Evolutionary conservation across 1,140 invertebrate species (phyloP).

Genomic region (Tetragnatha versicolor): DNA sequence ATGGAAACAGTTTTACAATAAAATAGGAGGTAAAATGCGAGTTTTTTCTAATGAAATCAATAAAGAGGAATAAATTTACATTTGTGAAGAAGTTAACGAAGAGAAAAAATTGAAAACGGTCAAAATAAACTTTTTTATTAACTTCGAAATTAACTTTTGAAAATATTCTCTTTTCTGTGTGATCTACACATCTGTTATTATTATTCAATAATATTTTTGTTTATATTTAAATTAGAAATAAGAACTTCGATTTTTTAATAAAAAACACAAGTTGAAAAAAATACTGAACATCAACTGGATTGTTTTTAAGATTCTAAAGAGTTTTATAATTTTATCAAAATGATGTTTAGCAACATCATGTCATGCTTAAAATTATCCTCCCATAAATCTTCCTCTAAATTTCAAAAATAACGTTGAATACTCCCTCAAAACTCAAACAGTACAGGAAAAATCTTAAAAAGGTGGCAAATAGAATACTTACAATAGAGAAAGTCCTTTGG

Average conservation of each 20-base stretch:
- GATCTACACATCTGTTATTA: too few relatives aligned
- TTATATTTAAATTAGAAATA: too few relatives aligned
- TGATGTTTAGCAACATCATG: neutral
- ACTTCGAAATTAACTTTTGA: too few relatives aligned
- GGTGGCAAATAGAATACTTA: conserved; percentile 20
- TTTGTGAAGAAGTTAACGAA: neutral
- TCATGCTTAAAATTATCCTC: neutral
- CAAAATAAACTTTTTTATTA: too few relatives aligned
- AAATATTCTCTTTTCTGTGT: too few relatives aligned
- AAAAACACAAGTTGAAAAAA: too few relatives aligned
- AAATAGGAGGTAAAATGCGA: neutral
- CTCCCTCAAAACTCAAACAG: neutral
- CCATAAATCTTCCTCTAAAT: neutral
- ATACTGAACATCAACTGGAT: too few relatives aligned
- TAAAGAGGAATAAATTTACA: neutral
- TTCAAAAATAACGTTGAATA: neutral
- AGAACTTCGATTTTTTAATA: too few relatives aligned
- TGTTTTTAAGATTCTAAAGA: too few relatives aligned
- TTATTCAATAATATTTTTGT: too few relatives aligned
- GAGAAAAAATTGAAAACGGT: too few relatives aligned
- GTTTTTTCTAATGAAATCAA: neutral
- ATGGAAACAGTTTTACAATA: neutral
- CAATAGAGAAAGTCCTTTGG: conserved; percentile 7
- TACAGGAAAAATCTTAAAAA: neutral
- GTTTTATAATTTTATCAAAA: neutral